These are phyloP conservation scores for Heliconius hermathena DNA, from an alignment of 1,140 invertebrate species.

Conservation along the genomic window DNA sequence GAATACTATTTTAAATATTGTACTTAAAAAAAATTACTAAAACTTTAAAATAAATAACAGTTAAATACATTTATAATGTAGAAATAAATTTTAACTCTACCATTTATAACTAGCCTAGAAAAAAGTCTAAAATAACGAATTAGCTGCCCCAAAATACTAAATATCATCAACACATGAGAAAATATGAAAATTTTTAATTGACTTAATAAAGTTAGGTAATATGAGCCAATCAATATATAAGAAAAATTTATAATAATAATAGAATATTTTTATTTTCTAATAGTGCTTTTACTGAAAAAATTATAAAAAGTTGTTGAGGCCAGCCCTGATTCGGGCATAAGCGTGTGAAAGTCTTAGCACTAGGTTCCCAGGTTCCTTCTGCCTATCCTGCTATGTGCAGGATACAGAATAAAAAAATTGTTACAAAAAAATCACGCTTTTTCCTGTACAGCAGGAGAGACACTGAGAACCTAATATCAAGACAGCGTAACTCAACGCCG, in stretches of 20 bases:
- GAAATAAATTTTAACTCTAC: neutral
- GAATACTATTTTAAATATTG: neutral
- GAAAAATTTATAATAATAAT: neutral
- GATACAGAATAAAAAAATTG: no score
- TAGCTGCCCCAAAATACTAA: constrained; percentile 7
- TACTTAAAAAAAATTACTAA: neutral
- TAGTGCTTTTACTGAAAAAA: neutral
- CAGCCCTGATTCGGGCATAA: no score
- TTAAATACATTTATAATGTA: constrained; percentile 11
- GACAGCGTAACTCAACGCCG: no score
- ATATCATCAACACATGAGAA: neutral
- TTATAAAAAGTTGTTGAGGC: no score
- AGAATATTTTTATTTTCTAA: neutral
- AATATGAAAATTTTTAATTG: neutral
- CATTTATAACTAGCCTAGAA: neutral
- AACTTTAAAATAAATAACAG: constrained; percentile 8
- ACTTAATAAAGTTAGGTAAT: neutral
- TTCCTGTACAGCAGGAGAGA: no score
- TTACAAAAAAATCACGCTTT: no score
- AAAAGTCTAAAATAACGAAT: neutral
- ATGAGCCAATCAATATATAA: neutral
- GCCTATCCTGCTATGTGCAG: no score
- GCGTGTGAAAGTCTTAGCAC: no score
- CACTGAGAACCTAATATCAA: no score
- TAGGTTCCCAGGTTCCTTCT: no score